These are phyloP conservation scores for Gorsachius goisagi DNA, from an alignment of 2,113 vertebrate species.

Conservation along the genomic window DNA sequence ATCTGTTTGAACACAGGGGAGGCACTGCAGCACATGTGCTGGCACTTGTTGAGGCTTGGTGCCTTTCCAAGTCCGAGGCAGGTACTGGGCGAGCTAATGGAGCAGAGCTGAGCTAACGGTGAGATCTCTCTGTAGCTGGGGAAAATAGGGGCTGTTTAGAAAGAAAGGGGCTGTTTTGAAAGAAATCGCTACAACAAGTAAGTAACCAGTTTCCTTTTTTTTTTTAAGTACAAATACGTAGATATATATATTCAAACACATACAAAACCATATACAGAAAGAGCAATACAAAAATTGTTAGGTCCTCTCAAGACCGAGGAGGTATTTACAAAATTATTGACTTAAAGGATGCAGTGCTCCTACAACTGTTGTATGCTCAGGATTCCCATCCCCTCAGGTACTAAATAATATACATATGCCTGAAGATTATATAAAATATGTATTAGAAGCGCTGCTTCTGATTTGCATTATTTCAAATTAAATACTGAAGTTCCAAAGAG, in stretches of 20 bases:
- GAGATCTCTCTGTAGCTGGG: neutral
- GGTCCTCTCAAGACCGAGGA: neutral
- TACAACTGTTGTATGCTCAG: neutral
- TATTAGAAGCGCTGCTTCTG: neutral
- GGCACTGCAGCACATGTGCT: rapidly evolving
- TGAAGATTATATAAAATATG: neutral
- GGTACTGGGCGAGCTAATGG: neutral
- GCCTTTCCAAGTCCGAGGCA: neutral
- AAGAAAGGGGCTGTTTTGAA: neutral
- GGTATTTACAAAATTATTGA: neutral
- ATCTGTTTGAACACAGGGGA: neutral
- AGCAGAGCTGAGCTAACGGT: neutral
- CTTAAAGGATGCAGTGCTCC: neutral
- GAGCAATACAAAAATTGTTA: neutral
- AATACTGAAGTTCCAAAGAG: neutral
- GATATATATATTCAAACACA: neutral
- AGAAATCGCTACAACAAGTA: neutral
- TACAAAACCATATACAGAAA: neutral
- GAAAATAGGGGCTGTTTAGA: neutral
- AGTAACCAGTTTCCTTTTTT: neutral
- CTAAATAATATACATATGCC: neutral
- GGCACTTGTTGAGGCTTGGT: no score
- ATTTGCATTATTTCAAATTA: neutral
- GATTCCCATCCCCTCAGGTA: neutral
- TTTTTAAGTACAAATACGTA: neutral